Conservation (phyloP, 2,888 invertebrate species). For the Myathropa florea region DNA sequence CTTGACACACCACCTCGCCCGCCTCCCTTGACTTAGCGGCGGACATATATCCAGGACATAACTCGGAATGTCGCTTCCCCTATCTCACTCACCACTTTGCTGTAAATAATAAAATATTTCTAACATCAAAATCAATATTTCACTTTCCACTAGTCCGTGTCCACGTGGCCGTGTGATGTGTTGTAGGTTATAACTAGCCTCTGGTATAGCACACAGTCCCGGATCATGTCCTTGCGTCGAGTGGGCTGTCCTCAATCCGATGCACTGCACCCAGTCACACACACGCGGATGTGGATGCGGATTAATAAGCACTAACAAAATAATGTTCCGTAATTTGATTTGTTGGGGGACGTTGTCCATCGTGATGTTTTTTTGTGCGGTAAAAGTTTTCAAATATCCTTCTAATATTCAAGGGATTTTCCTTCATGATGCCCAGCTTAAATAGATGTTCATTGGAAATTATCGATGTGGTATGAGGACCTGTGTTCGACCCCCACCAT, state of each 20-base stretch:
- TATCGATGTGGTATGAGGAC: neutral
- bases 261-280: neutral
- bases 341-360: neutral
- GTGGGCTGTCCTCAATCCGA: neutral
- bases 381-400: neutral
- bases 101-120: constrained; percentile 27
- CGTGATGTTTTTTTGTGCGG: neutral
- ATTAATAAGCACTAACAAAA: constrained; percentile 25
- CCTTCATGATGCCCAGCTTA: neutral
- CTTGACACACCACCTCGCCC: neutral
- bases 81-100: neutral
- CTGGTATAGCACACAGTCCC: neutral
- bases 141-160: neutral
- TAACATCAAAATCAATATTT: constrained; percentile 51
- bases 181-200: neutral
- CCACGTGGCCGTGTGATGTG: neutral
- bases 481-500: neutral
- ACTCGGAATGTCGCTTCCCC: neutral
- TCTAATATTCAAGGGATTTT: neutral
- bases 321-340: neutral
- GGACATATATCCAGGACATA: constrained; percentile 2
- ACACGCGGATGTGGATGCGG: neutral
- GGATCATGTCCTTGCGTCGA: neutral
- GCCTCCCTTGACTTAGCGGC: neutral
- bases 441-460: neutral